A percentile compares a stretch with the other conserved stretches of the same genome.
Evolutionary conservation across 2,113 vertebrate genomes (phyloP).

Genomic region (Zosterops borbonicus): DNA sequence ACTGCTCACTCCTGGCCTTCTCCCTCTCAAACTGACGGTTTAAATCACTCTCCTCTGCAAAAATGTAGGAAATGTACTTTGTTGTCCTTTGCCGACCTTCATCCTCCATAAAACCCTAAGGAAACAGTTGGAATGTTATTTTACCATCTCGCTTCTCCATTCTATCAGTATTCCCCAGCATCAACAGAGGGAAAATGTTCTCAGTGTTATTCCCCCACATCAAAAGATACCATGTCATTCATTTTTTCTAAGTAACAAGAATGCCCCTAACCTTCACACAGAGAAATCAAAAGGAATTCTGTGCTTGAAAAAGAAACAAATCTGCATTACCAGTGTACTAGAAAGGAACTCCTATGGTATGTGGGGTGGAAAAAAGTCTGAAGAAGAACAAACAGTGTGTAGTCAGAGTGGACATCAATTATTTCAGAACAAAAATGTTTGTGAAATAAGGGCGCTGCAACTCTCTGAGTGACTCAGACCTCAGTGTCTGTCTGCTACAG

Average conservation of each 20-base stretch:
- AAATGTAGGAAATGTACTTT: conserved; percentile 89
- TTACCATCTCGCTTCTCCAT: neutral
- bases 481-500: neutral
- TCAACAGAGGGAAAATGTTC: neutral
- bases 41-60: conserved; percentile 84
- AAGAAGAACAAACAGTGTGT: neutral
- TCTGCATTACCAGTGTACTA: neutral
- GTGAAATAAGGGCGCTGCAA: neutral
- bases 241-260: neutral
- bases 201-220: neutral
- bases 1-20: conserved; percentile 83
- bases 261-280: neutral
- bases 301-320: neutral
- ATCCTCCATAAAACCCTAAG: conserved; percentile 95
- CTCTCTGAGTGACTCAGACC: neutral
- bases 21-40: conserved; percentile 87
- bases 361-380: neutral
- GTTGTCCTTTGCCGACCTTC: conserved; percentile 93
- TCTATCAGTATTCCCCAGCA: neutral
- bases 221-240: neutral
- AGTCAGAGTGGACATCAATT: neutral
- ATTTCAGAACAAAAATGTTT: neutral
- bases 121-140: neutral
- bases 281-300: neutral
- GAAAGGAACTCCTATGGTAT: neutral